These are phyloP conservation scores for Philereme transversata DNA, from an alignment of 2,888 invertebrate species.

Conservation along the genomic window DNA sequence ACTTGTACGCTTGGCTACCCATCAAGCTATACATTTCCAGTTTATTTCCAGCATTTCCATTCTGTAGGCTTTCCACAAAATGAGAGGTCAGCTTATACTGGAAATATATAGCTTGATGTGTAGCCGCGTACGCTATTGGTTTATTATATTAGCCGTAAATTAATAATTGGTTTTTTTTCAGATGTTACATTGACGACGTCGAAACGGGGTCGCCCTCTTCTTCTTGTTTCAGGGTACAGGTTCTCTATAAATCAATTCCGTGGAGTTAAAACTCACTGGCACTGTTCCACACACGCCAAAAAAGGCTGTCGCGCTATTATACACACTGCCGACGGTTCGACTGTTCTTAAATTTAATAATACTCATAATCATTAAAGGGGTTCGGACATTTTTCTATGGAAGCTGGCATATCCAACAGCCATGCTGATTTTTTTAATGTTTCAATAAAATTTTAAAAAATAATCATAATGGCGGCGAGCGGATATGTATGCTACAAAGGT, in stretches of 20 bases:
- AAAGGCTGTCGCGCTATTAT: conserved; percentile 17
- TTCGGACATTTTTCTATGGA: too few species aligned
- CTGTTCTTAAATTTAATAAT: conserved; percentile 9
- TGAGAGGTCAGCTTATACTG: too few species aligned
- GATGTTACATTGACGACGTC: background rate
- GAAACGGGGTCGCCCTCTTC: background rate
- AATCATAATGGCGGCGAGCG: conserved; percentile 7
- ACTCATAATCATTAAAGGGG: conserved; percentile 16
- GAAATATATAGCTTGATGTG: too few species aligned
- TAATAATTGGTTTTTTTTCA: background rate
- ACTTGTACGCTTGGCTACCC: too few species aligned
- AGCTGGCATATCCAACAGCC: too few species aligned
- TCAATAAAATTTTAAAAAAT: conserved; percentile 14
- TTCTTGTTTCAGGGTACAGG: background rate
- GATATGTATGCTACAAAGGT: background rate
- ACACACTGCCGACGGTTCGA: conserved; percentile 17
- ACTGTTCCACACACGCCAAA: conserved; percentile 14
- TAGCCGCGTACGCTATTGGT: too few species aligned
- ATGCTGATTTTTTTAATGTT: background rate
- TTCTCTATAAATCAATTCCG: background rate
- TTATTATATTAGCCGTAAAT: too few species aligned
- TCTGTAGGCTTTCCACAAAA: too few species aligned
- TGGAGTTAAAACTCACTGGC: conserved; percentile 21
- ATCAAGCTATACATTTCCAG: too few species aligned
- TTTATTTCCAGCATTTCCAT: too few species aligned